Evolutionary conservation across 1,140 invertebrate species (phyloP), one percentile per base, ranked within the genome.

Genomic region (Danaus plexippus): DNA sequence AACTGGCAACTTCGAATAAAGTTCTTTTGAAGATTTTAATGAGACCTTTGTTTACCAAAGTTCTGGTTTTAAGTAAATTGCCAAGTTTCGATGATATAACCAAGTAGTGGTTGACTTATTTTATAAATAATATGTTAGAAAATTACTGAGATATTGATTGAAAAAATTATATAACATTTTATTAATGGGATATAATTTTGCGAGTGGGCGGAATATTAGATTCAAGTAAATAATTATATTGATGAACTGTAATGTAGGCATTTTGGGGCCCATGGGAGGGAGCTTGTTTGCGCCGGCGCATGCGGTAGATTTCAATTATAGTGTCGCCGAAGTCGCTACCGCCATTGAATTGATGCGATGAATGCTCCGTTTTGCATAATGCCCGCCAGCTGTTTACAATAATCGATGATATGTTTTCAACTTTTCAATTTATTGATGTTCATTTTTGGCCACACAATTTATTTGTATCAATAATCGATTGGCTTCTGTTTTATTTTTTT

Each of bases 341-440:
- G 80, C 74, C 61, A 68, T 75, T 82, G 78, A 76, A 75, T 81
- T 80, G 75, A 69, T 63, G 75, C 80, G 72, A 75, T 71, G 68
- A 82, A 66, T 15, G 15, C 15, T 15, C 15, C 64, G 70, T 77
- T 85, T 79, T 76, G 81, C 79, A 81, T 80, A 81, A 80, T 79
- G 78, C 80, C 84, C 81, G 73, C 79, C 73, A 82, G 84, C 84
- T 81, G 77, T 82, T 85, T 84, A 87, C 79, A 3, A 15, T 15
- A 83, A 85, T 85, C 79, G 74, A 80, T 77, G 77, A 83, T 83
- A 84, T 80, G 75, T 80, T 85, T 85, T 82, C 83, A 87, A 77
- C 76, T 77, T 79, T 83, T 82, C 81, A 87, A 87, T 87, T 87
- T 87, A 87, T 87, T 74, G 75, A 75, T 80, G 78, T 77, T 79